Evolutionary conservation across 2,888 invertebrate genomes (phyloP).

Genomic region (Apotomis capreana): DNA sequence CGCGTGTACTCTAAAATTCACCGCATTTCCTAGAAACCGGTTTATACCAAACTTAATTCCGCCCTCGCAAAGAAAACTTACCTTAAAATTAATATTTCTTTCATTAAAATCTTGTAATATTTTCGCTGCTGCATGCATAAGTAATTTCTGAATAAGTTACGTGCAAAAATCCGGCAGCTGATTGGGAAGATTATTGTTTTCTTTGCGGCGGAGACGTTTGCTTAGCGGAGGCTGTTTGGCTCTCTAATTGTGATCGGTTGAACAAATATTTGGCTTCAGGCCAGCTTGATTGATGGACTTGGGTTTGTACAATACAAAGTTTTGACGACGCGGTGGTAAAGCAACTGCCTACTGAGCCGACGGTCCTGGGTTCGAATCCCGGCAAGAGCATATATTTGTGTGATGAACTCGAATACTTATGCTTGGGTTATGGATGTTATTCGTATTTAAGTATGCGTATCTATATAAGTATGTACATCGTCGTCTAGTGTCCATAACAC

Average conservation of each 20-base stretch:
- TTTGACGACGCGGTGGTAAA: no score
- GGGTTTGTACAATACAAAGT: slow-evolving; percentile 11
- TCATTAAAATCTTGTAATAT: slow-evolving; percentile 85
- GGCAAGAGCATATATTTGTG: no score
- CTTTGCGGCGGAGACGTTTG: slow-evolving; percentile 46
- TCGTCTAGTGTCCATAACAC: no score
- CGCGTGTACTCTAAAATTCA: slow-evolving; percentile 9
- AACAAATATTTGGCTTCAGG: slow-evolving; percentile 49
- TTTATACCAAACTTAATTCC: slow-evolving; percentile 70
- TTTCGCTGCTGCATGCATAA: slow-evolving; percentile 84
- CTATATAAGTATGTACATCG: no score
- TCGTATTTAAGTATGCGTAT: no score
- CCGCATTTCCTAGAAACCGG: slow-evolving; percentile 28
- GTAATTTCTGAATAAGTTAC: slow-evolving; percentile 82
- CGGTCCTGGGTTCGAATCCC: no score
- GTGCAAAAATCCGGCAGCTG: slow-evolving; percentile 69
- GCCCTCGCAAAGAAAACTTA: slow-evolving; percentile 78
- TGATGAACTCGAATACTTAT: no score
- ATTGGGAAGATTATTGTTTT: slow-evolving; percentile 50
- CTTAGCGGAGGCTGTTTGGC: slow-evolving; percentile 41
- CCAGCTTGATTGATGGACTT: slow-evolving; percentile 39
- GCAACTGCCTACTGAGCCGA: no score
- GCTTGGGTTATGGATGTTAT: no score
- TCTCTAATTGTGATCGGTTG: slow-evolving; percentile 54
- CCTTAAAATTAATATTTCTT: slow-evolving; percentile 84